phyloP scores from a whole-genome alignment of 1,140 invertebrate genomes.

The Bombus polaris region DNA sequence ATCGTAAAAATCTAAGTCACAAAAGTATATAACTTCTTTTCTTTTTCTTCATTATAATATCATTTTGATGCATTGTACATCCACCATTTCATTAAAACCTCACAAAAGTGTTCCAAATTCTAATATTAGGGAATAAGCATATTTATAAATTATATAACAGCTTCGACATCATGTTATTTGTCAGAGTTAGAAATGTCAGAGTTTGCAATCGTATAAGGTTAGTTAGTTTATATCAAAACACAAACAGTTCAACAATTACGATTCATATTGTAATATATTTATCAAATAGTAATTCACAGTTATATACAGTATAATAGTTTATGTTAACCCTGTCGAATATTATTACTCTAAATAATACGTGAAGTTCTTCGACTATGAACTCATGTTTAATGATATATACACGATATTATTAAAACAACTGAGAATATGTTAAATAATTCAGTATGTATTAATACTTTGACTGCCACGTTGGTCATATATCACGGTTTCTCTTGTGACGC shows the following conservation, averaged over 20 bases:
- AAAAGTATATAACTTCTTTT: neutral
- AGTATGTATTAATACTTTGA: neutral
- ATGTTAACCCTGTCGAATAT: conserved; percentile 6
- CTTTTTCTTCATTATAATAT: neutral
- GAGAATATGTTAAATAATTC: conserved; percentile 6
- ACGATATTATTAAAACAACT: neutral
- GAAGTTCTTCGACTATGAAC: neutral
- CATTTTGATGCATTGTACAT: conserved; percentile 16
- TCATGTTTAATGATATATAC: neutral
- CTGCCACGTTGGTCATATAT: too few species aligned
- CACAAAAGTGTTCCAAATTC: conserved; percentile 46
- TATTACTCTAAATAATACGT: conserved; percentile 13
- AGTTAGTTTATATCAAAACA: conserved; percentile 28
- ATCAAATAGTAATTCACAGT: conserved; percentile 49
- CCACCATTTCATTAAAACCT: conserved; percentile 24
- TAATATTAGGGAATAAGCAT: conserved; percentile 38
- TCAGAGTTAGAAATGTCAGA: conserved; percentile 22
- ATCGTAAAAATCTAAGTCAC: conserved; percentile 8
- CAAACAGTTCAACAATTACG: conserved; percentile 23
- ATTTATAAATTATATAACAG: conserved; percentile 41
- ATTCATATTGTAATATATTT: conserved; percentile 57
- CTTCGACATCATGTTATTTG: conserved; percentile 34
- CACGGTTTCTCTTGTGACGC: too few species aligned
- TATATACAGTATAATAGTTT: conserved; percentile 33
- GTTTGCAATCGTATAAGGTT: conserved; percentile 30